Evolutionary conservation across 2,797 vertebrate genomes (phyloP).

Genomic region (Enteromius thamalakanensis): DNA sequence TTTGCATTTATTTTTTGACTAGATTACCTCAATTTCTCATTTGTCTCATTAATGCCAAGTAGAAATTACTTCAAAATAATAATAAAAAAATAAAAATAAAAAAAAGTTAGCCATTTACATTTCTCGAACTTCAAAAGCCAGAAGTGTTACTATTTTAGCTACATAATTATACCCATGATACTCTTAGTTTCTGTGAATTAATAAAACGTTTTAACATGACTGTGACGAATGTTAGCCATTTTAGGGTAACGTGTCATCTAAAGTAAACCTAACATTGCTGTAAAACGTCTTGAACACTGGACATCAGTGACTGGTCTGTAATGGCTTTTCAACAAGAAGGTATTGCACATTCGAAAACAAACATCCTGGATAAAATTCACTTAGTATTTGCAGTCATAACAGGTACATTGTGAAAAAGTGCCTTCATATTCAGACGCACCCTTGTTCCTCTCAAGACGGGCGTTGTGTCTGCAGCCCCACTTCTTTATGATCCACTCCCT

Average conservation of each 20-base stretch:
- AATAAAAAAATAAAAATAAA: too few relatives aligned
- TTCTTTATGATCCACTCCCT: constrained; percentile 95
- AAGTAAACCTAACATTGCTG: neutral
- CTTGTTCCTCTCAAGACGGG: constrained; percentile 72
- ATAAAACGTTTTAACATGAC: neutral
- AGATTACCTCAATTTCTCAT: too few relatives aligned
- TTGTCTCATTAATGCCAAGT: too few relatives aligned
- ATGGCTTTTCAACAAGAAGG: neutral
- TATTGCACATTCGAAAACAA: neutral
- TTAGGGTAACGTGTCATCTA: neutral
- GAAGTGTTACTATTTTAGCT: neutral
- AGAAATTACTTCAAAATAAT: too few relatives aligned
- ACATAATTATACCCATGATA: neutral
- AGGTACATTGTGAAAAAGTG: neutral
- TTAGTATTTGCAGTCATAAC: neutral
- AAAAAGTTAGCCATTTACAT: too few relatives aligned
- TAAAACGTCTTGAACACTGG: neutral
- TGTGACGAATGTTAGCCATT: too few relatives aligned
- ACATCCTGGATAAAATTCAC: neutral
- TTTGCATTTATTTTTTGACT: neutral
- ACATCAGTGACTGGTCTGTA: neutral
- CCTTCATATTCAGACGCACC: constrained; percentile 73
- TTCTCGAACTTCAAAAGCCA: too few relatives aligned
- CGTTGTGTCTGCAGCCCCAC: constrained; percentile 85
- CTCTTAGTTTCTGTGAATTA: neutral